Percentiles rank a stretch among this genome's conserved stretches.
Conservation (phyloP, 2,797 vertebrate species). For the Sternotherus odoratus region DNA sequence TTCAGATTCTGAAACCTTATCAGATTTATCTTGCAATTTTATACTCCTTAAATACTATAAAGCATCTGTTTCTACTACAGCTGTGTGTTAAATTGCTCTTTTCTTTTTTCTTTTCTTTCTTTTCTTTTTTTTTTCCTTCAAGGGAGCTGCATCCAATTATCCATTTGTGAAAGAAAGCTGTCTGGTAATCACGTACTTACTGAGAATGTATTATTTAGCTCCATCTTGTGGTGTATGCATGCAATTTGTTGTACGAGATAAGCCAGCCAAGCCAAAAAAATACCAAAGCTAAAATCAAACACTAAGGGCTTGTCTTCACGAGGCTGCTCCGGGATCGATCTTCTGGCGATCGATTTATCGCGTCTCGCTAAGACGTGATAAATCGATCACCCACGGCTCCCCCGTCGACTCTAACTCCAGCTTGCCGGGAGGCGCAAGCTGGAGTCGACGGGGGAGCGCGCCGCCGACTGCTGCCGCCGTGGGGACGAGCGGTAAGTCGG, state of each 20-base stretch:
- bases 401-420: no score
- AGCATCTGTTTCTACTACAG: constrained; percentile 33
- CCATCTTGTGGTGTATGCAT: constrained; percentile 75
- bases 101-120: constrained; percentile 44
- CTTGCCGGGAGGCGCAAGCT: no score
- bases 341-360: no score
- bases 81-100: constrained; percentile 55
- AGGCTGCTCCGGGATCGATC: no score
- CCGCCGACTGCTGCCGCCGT: no score
- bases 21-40: constrained; percentile 52
- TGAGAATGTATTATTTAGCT: constrained; percentile 67
- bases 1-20: constrained; percentile 37
- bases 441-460: no score
- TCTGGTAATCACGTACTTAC: constrained; percentile 22
- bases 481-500: no score
- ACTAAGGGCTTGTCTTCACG: no score
- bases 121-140: background rate
- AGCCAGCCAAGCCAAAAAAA: background rate
- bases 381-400: no score
- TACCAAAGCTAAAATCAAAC: background rate
- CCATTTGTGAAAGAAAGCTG: constrained; percentile 41
- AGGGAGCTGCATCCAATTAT: constrained; percentile 32
- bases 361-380: no score
- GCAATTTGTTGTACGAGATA: constrained; percentile 40
- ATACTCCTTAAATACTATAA: constrained; percentile 36